A percentile compares a stretch with the other conserved stretches of the same genome.
phyloP scores from a whole-genome alignment of 2,888 invertebrate species.

The Mythimna ferrago region DNA sequence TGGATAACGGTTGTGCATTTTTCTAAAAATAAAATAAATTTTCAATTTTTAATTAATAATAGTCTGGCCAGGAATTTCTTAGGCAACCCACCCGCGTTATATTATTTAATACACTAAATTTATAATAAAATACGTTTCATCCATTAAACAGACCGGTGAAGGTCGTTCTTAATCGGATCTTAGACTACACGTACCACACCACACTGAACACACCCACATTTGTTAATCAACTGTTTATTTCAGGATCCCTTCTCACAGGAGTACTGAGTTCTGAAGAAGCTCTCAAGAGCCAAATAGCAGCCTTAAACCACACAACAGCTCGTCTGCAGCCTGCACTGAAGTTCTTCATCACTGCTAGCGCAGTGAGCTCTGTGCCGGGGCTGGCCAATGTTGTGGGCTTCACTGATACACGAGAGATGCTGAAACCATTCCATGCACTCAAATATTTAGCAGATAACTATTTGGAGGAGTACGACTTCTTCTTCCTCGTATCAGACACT shows the following conservation, averaged over 20 bases:
- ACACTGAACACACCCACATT: neutral
- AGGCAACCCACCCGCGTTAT: too few relatives aligned
- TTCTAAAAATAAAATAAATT: too few relatives aligned
- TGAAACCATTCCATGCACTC: constrained; percentile 96
- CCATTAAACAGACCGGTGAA: too few relatives aligned
- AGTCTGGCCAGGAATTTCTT: too few relatives aligned
- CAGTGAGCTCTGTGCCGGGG: constrained; percentile 74
- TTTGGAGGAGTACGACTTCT: constrained; percentile 97
- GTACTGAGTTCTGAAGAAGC: constrained; percentile 95
- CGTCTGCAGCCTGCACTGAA: constrained; percentile 96
- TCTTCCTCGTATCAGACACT: constrained; percentile 96
- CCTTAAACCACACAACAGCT: constrained; percentile 97
- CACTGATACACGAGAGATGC: constrained; percentile 93
- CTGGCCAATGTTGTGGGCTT: constrained; percentile 95
- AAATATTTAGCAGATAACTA: constrained; percentile 97
- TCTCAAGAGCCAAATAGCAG: constrained; percentile 94
- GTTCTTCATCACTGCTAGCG: constrained; percentile 93
- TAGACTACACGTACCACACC: neutral
- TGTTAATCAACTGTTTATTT: constrained; percentile 13
- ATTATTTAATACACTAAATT: too few relatives aligned
- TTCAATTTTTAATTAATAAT: too few relatives aligned
- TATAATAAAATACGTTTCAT: too few relatives aligned
- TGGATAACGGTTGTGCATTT: too few relatives aligned
- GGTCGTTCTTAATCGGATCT: too few relatives aligned
- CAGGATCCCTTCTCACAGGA: constrained; percentile 93